Evolutionary conservation across 2,113 vertebrate genomes (phyloP).

Genomic region (Sitta europaea): DNA sequence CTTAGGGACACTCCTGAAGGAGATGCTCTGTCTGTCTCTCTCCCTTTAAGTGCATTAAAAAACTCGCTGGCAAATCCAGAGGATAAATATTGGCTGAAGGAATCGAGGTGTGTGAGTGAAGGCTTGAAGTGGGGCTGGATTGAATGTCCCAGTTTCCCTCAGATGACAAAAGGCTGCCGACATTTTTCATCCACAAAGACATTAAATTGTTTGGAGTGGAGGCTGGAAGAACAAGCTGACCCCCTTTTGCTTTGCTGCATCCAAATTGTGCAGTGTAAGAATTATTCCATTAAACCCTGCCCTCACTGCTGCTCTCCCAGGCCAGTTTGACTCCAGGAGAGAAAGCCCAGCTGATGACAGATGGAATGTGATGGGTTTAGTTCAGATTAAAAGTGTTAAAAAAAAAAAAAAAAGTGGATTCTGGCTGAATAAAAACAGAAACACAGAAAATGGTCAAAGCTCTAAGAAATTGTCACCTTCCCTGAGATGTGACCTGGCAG

Average conservation of each 20-base stretch:
- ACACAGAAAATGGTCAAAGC: not conserved
- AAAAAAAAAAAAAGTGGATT: too few relatives aligned
- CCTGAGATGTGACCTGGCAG: not conserved
- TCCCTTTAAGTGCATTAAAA: not conserved
- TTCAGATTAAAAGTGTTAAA: not conserved
- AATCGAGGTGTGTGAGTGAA: not conserved
- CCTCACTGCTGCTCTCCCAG: not conserved
- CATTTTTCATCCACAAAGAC: not conserved
- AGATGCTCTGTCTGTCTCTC: not conserved
- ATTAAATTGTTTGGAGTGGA: constrained; percentile 3
- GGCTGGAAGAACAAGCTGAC: constrained; percentile 4
- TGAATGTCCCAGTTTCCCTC: not conserved
- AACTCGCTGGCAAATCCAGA: not conserved
- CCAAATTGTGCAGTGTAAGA: not conserved
- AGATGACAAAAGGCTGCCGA: not conserved
- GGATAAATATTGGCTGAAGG: not conserved
- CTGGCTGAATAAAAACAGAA: not conserved
- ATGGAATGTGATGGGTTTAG: not conserved
- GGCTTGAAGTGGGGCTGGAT: not conserved
- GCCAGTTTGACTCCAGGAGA: not conserved
- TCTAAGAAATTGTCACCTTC: not conserved
- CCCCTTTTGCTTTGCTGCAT: constrained; percentile 9
- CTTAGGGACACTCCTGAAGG: not conserved
- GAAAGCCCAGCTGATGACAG: not conserved
- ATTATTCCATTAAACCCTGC: not conserved